Percentiles rank a stretch among this genome's conserved stretches.
These are phyloP conservation scores for Blomia tropicalis DNA, from an alignment of 2,888 invertebrate species.

Conservation along the genomic window DNA sequence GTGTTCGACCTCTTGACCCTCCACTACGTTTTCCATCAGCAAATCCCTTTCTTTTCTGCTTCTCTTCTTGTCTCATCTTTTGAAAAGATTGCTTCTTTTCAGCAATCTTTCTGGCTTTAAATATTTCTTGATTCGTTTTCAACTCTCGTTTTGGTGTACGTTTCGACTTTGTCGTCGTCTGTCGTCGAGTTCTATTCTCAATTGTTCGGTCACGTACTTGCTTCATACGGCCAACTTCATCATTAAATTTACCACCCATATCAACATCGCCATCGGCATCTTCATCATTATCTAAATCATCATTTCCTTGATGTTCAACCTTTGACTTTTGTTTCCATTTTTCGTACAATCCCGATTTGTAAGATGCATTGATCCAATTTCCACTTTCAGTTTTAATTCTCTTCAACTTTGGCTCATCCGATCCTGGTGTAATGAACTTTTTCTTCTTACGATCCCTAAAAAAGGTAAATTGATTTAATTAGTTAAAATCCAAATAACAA, in stretches of 20 bases:
- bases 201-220: conserved; percentile 5
- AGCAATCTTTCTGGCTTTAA: conserved; percentile 34
- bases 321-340: conserved; percentile 61
- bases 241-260: conserved; percentile 1
- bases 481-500: conserved; percentile 22
- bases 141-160: conserved; percentile 27
- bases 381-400: conserved; percentile 92
- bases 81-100: conserved; percentile 33
- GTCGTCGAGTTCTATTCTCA: not conserved
- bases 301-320: conserved; percentile 25
- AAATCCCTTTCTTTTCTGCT: too few species aligned
- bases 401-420: conserved; percentile 43
- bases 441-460: conserved; percentile 81
- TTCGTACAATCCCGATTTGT: conserved; percentile 62
- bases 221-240: not conserved
- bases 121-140: conserved; percentile 32
- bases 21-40: too few species aligned
- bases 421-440: conserved; percentile 55
- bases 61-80: conserved; percentile 29
- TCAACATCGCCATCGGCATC: conserved; percentile 25
- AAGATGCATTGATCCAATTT: conserved; percentile 78
- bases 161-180: not conserved
- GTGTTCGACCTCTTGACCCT: too few species aligned
- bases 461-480: conserved; percentile 12
- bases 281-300: conserved; percentile 17